Base-by-base conservation (phyloP, 2,113 vertebrate genomes). In the Ondatra zibethicus region DNA sequence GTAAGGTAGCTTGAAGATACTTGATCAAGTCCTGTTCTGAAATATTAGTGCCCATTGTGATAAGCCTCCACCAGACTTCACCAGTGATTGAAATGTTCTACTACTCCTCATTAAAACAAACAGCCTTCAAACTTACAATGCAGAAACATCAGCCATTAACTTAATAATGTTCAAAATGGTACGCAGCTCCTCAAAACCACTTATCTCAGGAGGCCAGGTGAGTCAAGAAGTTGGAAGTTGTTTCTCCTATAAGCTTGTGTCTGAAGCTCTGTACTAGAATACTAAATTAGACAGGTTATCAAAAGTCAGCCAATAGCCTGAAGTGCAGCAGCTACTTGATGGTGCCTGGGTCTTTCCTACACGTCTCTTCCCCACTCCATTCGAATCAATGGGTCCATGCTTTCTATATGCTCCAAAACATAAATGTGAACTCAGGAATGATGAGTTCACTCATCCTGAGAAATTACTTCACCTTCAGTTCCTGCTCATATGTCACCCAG, bases 241-340 rank as follows among this genome's bases (percentile, higher is more conserved):
- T 10, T 3, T 36, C 25, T 52, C 19, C 13, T 63, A n/a, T 0
- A 36, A 33, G 27, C 65, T 85, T 21, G 19, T 47, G 70, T 75
- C 42, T 2, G 47, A 76, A 27, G 36, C 10, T 25, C 21, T 73
- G 10, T 52, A 55, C 17, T 39, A 1, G 47, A 25, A 47, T 36
- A 39, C 58, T 33, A 33, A 75, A 14, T 66, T 66, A 89, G 82
- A 14, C 0, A 4, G 9, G 6, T 8, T 45, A 29, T 11, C 7
- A 58, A 75, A 29, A 25, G 29, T 33, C 80, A 45, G 9, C 19
- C 4, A 12, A 19, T 50, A 25, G 7, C 14, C n/a, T 31, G 13
- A 11, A 27, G 31, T 0, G 3, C 0, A 33, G 45, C n/a, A 88
- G 39, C 36, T 31, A 5, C 25, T 58, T 78, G 55, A 2, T 1